A percentile compares a stretch with the other conserved stretches of the same genome.
phyloP scores from a whole-genome alignment of 2,113 vertebrate genomes.

The Notarius lentiginosus region DNA sequence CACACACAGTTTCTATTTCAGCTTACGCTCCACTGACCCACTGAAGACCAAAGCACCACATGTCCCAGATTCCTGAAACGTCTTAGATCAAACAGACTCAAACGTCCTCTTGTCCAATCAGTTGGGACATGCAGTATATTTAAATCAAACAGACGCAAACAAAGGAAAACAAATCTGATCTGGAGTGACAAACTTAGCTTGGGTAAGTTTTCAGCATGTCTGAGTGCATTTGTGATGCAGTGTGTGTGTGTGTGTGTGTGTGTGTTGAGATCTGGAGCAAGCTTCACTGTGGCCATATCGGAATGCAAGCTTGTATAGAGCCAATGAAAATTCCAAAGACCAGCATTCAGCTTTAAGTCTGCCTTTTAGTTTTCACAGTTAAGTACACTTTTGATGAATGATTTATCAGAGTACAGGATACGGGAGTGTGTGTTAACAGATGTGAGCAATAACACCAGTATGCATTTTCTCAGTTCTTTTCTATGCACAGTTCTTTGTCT shows the following conservation, averaged over 20 bases:
- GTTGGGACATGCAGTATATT: constrained; percentile 44
- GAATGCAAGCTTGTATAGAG: constrained; percentile 11
- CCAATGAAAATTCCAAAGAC: constrained; percentile 6
- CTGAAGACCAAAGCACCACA: constrained; percentile 55
- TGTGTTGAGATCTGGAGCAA: too few species aligned
- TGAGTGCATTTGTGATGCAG: constrained; percentile 11
- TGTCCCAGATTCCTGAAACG: constrained; percentile 48
- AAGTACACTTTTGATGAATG: constrained; percentile 54
- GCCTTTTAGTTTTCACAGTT: constrained; percentile 31
- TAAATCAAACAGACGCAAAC: constrained; percentile 43
- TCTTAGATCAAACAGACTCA: constrained; percentile 50
- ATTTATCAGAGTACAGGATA: constrained; percentile 46
- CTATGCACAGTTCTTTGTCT: constrained; percentile 45
- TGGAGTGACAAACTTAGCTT: constrained; percentile 25
- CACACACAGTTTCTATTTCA: constrained; percentile 54
- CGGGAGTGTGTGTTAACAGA: constrained; percentile 54
- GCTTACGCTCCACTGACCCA: constrained; percentile 47
- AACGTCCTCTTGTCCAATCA: constrained; percentile 57
- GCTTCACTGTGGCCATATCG: neutral
- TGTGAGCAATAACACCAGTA: constrained; percentile 62
- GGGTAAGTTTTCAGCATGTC: constrained; percentile 26
- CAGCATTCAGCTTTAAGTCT: neutral
- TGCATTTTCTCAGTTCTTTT: constrained; percentile 64
- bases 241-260: neutral
- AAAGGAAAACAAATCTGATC: constrained; percentile 43